Evolutionary conservation across 1,140 invertebrate genomes (phyloP).

Genomic region (Trigoniulus corallinus): DNA sequence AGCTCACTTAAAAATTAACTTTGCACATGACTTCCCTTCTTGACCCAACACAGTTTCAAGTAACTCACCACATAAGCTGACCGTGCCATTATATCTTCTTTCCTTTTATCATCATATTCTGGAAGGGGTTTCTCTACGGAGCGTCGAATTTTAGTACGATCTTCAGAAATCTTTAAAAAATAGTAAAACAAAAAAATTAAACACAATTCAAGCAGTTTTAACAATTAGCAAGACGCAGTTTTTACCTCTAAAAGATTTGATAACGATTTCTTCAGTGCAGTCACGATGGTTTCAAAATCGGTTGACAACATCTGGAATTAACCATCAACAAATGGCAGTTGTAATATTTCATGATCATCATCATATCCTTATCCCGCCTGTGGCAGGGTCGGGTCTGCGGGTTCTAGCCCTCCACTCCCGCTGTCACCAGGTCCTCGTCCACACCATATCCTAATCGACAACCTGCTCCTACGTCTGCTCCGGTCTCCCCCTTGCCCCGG

Average conservation of each 20-base stretch:
- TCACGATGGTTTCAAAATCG: slow-evolving; percentile 18
- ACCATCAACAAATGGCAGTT: no score
- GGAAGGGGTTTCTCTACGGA: slow-evolving; percentile 20
- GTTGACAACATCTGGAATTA: slow-evolving; percentile 14
- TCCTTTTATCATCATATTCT: slow-evolving; percentile 17
- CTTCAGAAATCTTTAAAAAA: slow-evolving; percentile 13
- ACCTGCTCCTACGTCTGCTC: no score
- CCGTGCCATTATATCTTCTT: slow-evolving; percentile 17
- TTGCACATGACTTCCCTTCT: no score
- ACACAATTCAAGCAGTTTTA: neutral
- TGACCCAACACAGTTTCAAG: no score
- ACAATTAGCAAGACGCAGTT: neutral
- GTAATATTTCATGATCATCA: no score
- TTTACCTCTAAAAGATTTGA: slow-evolving; percentile 16
- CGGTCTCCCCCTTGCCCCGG: no score
- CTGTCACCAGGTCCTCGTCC: no score
- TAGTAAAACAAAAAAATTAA: neutral
- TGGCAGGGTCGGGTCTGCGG: no score
- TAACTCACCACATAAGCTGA: slow-evolving; percentile 19
- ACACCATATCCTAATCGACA: no score
- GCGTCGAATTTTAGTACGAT: slow-evolving; percentile 21
- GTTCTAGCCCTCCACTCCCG: no score
- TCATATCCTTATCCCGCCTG: no score
- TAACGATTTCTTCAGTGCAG: slow-evolving; percentile 20
- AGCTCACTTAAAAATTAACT: no score